A percentile compares a stretch with the other conserved stretches of the same genome.
phyloP scores from a whole-genome alignment of 2,888 invertebrate species.

The Spodoptera littoralis region DNA sequence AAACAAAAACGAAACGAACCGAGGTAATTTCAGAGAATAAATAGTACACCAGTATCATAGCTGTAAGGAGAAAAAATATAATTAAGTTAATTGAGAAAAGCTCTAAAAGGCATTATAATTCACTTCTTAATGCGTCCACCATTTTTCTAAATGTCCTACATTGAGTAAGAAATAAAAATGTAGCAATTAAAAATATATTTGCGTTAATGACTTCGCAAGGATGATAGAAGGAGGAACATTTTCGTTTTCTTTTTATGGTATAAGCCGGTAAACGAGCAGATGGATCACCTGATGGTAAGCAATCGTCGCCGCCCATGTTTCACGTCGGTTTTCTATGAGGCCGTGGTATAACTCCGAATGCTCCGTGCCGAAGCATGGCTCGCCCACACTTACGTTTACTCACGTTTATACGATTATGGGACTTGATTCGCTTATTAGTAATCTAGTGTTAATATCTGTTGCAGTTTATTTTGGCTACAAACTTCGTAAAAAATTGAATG shows the following conservation, averaged over 20 bases:
- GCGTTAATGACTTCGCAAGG: conserved; percentile 58
- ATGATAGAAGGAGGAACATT: conserved; percentile 6
- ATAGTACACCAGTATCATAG: conserved; percentile 21
- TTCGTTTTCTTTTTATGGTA: no score
- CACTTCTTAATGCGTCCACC: conserved; percentile 75
- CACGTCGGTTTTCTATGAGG: no score
- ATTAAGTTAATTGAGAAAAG: conserved; percentile 83
- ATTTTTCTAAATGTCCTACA: conserved; percentile 76
- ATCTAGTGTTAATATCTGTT: no score
- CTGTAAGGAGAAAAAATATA: conserved; percentile 68
- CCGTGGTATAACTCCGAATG: no score
- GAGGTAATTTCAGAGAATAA: conserved; percentile 44
- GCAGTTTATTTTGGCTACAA: not conserved
- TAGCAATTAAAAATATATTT: conserved; percentile 78
- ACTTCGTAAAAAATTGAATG: no score
- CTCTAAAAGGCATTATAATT: conserved; percentile 70
- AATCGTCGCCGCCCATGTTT: no score
- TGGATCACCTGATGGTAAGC: no score
- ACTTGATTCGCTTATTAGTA: not conserved
- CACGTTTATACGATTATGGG: not conserved
- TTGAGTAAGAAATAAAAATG: conserved; percentile 67
- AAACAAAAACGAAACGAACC: conserved; percentile 35
- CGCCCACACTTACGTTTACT: no score
- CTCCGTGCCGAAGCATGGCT: no score
- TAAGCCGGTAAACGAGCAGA: no score